Evolutionary conservation across 2,888 invertebrate species (phyloP).

Genomic region (Polydrusus tereticollis): DNA sequence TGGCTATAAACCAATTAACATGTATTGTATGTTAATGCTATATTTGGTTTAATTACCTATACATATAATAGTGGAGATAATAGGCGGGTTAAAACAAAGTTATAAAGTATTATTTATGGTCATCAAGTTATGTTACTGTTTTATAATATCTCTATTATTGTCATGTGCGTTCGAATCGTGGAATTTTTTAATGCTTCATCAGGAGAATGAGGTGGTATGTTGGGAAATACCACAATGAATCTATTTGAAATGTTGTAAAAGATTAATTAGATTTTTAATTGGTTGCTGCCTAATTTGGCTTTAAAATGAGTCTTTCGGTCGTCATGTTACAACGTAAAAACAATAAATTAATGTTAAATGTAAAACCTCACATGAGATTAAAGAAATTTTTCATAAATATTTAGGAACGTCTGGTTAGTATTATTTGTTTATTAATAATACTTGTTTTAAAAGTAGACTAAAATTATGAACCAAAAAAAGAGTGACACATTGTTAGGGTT

Average conservation of each 20-base stretch:
- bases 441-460: too few species aligned
- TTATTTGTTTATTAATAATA: too few species aligned
- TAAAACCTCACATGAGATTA: too few species aligned
- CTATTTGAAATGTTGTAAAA: not conserved
- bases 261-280: constrained; percentile 18
- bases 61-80: constrained; percentile 38
- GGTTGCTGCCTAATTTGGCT: constrained; percentile 12
- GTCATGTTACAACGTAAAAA: not conserved
- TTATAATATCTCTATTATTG: constrained; percentile 31
- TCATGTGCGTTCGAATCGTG: not conserved
- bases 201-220: not conserved
- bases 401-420: too few species aligned
- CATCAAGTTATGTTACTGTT: constrained; percentile 29
- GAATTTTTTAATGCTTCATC: constrained; percentile 12
- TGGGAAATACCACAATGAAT: constrained; percentile 11
- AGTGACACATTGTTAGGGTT: too few species aligned
- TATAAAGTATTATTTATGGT: constrained; percentile 35
- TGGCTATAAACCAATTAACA: constrained; percentile 52
- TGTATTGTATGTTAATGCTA: constrained; percentile 53
- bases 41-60: constrained; percentile 56
- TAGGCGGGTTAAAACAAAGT: constrained; percentile 31
- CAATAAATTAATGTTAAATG: too few species aligned
- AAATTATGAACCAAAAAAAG: too few species aligned
- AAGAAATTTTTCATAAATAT: too few species aligned
- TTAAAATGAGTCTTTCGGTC: constrained; percentile 2